Percentiles rank a stretch among this genome's conserved stretches.
These are phyloP conservation scores for Brachyhypopomus gauderio DNA, from an alignment of 2,113 vertebrate species.

Conservation along the genomic window DNA sequence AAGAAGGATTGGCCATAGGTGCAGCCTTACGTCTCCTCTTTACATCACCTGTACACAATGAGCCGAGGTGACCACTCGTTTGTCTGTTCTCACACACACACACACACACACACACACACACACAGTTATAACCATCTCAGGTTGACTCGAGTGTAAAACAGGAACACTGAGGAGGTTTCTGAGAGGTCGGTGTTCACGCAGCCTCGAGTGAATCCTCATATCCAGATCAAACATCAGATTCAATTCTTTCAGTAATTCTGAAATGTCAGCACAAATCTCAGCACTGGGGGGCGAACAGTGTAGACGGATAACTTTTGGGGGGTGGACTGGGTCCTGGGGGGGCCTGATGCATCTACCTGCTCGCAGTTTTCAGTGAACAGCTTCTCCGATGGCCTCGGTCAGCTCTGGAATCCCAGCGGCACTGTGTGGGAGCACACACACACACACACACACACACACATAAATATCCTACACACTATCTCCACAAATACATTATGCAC, in stretches of 20 bases:
- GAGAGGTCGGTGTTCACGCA: no score
- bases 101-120: conserved; percentile 37
- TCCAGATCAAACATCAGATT: no score
- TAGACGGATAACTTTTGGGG: no score
- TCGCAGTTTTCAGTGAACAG: conserved; percentile 91
- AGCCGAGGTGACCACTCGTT: conserved; percentile 95
- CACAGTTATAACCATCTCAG: background rate
- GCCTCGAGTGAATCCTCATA: no score
- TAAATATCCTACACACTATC: background rate
- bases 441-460: conserved; percentile 35
- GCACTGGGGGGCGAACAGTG: no score
- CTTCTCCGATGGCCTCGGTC: conserved; percentile 91
- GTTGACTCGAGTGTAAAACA: background rate
- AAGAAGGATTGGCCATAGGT: conserved; percentile 82
- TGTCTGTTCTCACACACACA: conserved; percentile 77
- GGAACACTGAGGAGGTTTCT: no score
- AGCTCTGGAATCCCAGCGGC: conserved; percentile 84
- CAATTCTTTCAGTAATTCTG: no score
- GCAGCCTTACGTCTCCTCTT: conserved; percentile 96
- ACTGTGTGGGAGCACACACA: conserved; percentile 59
- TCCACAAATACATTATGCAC: no score
- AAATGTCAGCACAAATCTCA: no score
- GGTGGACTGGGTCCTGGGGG: no score
- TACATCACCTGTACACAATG: conserved; percentile 93
- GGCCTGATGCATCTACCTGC: conserved; percentile 76